Evolutionary conservation across 2,888 invertebrate genomes (phyloP).

Genomic region (Cotesia congregata): DNA sequence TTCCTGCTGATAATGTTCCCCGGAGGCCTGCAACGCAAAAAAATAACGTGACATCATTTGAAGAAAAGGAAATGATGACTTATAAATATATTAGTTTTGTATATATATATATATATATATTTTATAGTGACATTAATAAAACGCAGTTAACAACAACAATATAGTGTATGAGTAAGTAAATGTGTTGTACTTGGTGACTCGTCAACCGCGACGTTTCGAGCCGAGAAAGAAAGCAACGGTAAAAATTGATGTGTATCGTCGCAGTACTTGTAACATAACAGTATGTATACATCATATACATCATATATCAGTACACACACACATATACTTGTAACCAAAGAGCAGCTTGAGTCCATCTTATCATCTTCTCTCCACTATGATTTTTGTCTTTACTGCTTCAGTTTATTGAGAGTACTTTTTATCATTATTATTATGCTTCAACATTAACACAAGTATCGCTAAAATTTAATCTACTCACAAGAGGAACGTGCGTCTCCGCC

Average conservation of each 20-base stretch:
- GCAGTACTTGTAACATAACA: neutral
- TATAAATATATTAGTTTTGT: neutral
- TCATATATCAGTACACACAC: neutral
- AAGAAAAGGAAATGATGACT: constrained; percentile 18
- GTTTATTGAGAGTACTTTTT: constrained; percentile 22
- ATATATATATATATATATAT: constrained; percentile 9
- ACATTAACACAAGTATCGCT: constrained; percentile 25
- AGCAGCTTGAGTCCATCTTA: neutral
- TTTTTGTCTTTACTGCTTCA: neutral
- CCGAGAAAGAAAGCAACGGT: constrained; percentile 16
- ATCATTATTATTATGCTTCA: constrained; percentile 36
- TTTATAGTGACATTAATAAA: constrained; percentile 16
- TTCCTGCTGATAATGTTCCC: constrained; percentile 63
- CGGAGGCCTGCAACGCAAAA: constrained; percentile 54
- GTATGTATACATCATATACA: neutral
- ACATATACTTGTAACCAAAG: neutral
- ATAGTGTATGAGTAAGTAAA: neutral
- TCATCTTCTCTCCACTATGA: neutral
- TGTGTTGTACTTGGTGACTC: constrained; percentile 32
- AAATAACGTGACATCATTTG: constrained; percentile 50
- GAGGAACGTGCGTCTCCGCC: constrained; percentile 54
- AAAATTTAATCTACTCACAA: constrained; percentile 57
- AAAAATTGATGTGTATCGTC: constrained; percentile 29
- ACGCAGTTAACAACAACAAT: constrained; percentile 2
- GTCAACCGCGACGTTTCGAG: constrained; percentile 26